phyloP scores from a whole-genome alignment of 1,140 invertebrate species.

The Drosophila melanica region DNA sequence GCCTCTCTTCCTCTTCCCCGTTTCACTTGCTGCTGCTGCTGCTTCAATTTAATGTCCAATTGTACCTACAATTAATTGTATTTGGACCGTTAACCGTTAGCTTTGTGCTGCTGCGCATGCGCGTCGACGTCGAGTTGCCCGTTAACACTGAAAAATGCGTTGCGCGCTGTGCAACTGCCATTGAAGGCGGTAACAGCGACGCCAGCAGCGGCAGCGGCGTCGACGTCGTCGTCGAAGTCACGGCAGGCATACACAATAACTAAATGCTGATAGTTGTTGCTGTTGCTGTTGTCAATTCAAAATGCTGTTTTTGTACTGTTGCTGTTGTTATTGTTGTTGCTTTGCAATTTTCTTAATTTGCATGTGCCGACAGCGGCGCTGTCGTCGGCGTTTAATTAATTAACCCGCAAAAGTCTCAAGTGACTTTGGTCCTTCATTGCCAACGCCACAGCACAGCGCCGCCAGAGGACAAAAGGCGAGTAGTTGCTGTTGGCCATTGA shows the following conservation, averaged over 20 bases:
- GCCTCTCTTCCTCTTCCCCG: not conserved
- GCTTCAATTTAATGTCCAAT: slow-evolving; percentile 13
- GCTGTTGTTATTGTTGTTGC: slow-evolving; percentile 35
- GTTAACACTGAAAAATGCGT: slow-evolving; percentile 63
- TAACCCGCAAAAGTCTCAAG: slow-evolving; percentile 60
- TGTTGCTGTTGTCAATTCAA: slow-evolving; percentile 27
- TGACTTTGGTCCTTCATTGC: slow-evolving; percentile 65
- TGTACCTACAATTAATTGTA: slow-evolving; percentile 18
- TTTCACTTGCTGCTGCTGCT: slow-evolving; percentile 26
- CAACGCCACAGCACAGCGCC: slow-evolving; percentile 16
- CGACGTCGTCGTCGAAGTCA: slow-evolving; percentile 32
- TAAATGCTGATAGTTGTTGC: slow-evolving; percentile 15
- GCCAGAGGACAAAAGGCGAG: slow-evolving; percentile 38
- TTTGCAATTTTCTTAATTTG: slow-evolving; percentile 83
- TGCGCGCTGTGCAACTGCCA: slow-evolving; percentile 57
- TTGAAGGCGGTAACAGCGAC: slow-evolving; percentile 53
- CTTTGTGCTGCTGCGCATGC: slow-evolving; percentile 65
- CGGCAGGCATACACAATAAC: slow-evolving; percentile 65
- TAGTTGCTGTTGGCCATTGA: slow-evolving; percentile 37
- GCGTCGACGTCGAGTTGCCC: slow-evolving; percentile 49
- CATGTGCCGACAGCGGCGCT: slow-evolving; percentile 57
- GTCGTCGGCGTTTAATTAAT: slow-evolving; percentile 51
- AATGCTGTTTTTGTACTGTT: slow-evolving; percentile 19
- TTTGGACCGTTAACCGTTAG: slow-evolving; percentile 34
- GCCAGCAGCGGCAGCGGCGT: slow-evolving; percentile 28